Percentiles rank a stretch among this genome's conserved stretches.
Conservation (phyloP, 53 echinoderm and acorn worm species). For the Arbacia lixula region DNA sequence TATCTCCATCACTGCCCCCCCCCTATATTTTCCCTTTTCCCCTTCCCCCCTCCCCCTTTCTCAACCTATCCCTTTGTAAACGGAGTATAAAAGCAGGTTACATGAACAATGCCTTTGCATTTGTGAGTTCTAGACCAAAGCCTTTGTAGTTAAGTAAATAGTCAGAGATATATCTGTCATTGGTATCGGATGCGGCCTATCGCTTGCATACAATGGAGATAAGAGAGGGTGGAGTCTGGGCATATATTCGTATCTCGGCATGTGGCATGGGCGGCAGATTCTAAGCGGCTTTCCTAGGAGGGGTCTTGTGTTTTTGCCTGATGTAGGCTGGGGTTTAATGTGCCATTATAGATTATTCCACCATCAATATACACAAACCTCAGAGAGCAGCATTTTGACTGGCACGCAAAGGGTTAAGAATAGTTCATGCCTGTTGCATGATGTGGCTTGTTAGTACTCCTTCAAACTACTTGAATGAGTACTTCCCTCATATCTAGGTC, state of each 20-base stretch:
- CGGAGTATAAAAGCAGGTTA: not conserved
- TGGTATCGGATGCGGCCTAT: constrained; percentile 6
- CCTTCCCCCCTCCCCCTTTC: not conserved
- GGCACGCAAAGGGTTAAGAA: no score
- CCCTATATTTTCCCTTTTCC: no score
- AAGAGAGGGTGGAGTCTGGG: constrained; percentile 40
- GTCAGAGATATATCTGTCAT: constrained; percentile 10
- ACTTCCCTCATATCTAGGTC: no score
- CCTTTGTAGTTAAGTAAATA: constrained; percentile 48
- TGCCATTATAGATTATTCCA: no score
- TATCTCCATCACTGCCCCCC: no score
- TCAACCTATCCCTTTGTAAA: not conserved
- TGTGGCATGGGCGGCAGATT: not conserved
- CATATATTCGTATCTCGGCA: not conserved
- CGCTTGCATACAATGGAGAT: constrained; percentile 38
- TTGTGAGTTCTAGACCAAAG: constrained; percentile 5
- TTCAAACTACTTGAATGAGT: no score
- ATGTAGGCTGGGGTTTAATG: no score
- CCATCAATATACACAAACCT: no score
- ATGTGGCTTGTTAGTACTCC: no score
- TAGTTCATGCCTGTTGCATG: no score
- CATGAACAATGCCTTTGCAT: not conserved
- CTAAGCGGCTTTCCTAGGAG: constrained; percentile 41
- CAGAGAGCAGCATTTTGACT: no score
- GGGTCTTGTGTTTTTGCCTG: no score